phyloP scores from a whole-genome alignment of 23 tunicate species.

The Styela clava region DNA sequence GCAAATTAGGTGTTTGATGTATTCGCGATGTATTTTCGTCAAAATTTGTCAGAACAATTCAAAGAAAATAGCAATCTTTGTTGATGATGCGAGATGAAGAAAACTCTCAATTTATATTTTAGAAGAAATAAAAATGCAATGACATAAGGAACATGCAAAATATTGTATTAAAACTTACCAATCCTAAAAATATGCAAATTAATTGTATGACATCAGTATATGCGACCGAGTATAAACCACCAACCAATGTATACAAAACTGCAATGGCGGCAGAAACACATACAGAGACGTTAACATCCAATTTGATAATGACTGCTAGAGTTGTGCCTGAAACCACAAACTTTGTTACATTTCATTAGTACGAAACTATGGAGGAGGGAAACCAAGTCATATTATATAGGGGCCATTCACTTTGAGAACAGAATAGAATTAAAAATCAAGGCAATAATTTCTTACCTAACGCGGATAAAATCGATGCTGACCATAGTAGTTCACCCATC shows the following conservation, averaged over 20 bases:
- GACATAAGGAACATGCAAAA: too few species aligned
- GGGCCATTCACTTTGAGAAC: too few species aligned
- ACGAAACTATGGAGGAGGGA: not conserved
- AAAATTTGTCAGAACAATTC: too few species aligned
- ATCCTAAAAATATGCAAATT: constrained; percentile 81
- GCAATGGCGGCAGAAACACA: constrained; percentile 86
- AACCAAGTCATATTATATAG: too few species aligned
- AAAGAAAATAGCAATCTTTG: too few species aligned
- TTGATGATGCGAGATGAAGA: too few species aligned
- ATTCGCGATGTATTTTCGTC: too few species aligned
- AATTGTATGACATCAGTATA: constrained; percentile 94
- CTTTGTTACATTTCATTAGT: too few species aligned
- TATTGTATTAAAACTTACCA: constrained; percentile 76
- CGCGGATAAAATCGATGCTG: constrained; percentile 77
- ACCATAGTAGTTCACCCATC: constrained; percentile 92
- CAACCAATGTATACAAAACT: constrained; percentile 77
- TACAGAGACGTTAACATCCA: constrained; percentile 40
- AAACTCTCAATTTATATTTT: too few species aligned
- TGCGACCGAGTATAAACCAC: constrained; percentile 95
- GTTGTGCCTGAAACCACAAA: constrained; percentile 63
- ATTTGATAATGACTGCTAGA: constrained; percentile 44
- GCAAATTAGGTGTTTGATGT: too few species aligned
- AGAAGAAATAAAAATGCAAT: too few species aligned
- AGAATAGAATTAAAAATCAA: too few species aligned
- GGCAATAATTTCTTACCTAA: constrained; percentile 45